phyloP scores from a whole-genome alignment of 2,113 vertebrate species.

The Acanthisitta chloris region DNA sequence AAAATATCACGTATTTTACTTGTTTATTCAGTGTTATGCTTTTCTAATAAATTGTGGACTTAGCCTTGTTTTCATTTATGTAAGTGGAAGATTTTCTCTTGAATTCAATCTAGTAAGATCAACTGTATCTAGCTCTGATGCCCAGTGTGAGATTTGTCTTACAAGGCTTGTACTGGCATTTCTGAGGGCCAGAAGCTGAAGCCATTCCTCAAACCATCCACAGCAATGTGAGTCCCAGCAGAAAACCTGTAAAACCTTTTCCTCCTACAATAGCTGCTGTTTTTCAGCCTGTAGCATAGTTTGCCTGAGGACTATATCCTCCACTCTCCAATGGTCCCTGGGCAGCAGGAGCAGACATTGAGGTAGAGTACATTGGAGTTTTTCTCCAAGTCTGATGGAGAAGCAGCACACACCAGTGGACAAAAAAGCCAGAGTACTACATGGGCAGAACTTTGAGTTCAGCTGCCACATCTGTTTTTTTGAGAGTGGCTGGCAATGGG shows the following conservation, averaged over 20 bases:
- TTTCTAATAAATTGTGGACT: neutral
- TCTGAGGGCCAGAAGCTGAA: neutral
- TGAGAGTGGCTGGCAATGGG: neutral
- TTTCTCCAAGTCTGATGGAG: neutral
- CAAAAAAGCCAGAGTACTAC: neutral
- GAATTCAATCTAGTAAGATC: neutral
- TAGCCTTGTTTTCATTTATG: conserved; percentile 14
- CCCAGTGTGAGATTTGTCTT: neutral
- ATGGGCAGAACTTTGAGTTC: neutral
- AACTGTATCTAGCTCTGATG: neutral
- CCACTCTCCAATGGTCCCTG: neutral
- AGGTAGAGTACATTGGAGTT: neutral
- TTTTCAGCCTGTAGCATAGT: neutral
- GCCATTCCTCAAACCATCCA: neutral
- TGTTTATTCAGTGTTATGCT: conserved; percentile 33
- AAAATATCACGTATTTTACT: conserved; percentile 24
- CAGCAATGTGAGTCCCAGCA: neutral
- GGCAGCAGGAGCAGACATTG: neutral
- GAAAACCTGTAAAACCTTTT: neutral
- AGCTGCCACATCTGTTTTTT: neutral
- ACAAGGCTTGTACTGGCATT: neutral
- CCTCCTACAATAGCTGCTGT: neutral
- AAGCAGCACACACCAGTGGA: fast-evolving
- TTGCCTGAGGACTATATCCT: neutral
- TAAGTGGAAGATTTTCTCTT: neutral